These are phyloP conservation scores for Eulithis testata DNA, from an alignment of 2,888 invertebrate genomes.

Conservation along the genomic window DNA sequence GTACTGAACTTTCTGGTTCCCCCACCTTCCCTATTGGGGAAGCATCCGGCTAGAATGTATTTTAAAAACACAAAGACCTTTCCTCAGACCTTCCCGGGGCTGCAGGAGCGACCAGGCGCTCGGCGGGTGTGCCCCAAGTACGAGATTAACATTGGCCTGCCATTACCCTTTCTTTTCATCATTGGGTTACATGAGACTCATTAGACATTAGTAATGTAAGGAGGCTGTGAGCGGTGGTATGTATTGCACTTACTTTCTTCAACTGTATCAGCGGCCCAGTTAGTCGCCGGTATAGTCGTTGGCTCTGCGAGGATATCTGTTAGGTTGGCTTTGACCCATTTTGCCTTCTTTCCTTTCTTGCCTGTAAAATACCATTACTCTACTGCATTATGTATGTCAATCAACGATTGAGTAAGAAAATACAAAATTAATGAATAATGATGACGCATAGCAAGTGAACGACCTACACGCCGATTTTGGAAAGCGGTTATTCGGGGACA, in stretches of 20 bases:
- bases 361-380: conserved; percentile 75
- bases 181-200: conserved; percentile 57
- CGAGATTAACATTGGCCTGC: conserved; percentile 90
- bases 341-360: conserved; percentile 94
- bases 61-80: conserved; percentile 78
- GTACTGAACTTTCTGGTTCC: conserved; percentile 89
- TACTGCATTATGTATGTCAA: conserved; percentile 26
- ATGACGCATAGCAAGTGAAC: conserved; percentile 79
- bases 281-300: conserved; percentile 84
- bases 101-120: conserved; percentile 83
- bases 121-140: conserved; percentile 88
- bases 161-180: conserved; percentile 77
- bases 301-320: conserved; percentile 92
- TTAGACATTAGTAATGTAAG: neutral
- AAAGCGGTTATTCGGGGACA: conserved; percentile 74
- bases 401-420: conserved; percentile 43
- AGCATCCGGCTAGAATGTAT: conserved; percentile 89
- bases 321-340: conserved; percentile 92
- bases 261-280: conserved; percentile 94
- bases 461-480: conserved; percentile 75
- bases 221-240: neutral
- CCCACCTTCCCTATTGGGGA: conserved; percentile 86
- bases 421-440: conserved; percentile 64
- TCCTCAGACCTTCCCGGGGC: conserved; percentile 94
- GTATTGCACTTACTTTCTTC: conserved; percentile 87